phyloP scores from a whole-genome alignment of 2,113 vertebrate genomes.

The Nanorana parkeri region DNA sequence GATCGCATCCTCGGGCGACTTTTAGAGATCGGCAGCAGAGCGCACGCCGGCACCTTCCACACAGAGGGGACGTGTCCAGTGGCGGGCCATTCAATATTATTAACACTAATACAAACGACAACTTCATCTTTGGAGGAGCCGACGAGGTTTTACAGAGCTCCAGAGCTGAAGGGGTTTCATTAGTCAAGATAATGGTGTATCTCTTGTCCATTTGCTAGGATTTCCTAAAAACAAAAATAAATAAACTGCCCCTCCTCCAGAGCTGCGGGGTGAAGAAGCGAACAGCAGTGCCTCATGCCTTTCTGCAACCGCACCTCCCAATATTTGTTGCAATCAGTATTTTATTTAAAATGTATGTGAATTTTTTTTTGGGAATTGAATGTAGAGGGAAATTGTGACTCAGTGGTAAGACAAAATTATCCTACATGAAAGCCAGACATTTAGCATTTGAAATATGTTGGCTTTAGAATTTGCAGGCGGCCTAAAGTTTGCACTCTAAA shows the following conservation, averaged over 20 bases:
- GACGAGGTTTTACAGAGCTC: conserved; percentile 2
- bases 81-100: not conserved
- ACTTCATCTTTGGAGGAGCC: conserved; percentile 6
- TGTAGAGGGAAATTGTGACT: conserved; percentile 68
- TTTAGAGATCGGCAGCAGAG: conserved; percentile 24
- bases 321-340: conserved; percentile 84
- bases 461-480: conserved; percentile 6
- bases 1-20: not conserved
- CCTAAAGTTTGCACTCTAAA: not conserved
- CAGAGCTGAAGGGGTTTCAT: conserved; percentile 24
- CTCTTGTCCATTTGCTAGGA: conserved; percentile 4
- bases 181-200: not conserved
- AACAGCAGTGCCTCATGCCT: conserved; percentile 74
- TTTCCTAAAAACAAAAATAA: not conserved
- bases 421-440: not conserved
- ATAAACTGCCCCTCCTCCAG: conserved; percentile 58
- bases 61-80: conserved; percentile 33
- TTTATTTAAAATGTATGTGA: conserved; percentile 69
- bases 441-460: not conserved
- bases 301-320: conserved; percentile 65
- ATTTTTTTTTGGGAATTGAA: conserved; percentile 75
- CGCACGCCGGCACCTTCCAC: conserved; percentile 55
- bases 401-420: not conserved
- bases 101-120: conserved; percentile 47
- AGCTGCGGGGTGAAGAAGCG: conserved; percentile 67